phyloP scores from a whole-genome alignment of 2,113 vertebrate species.

The Gopherus flavomarginatus region DNA sequence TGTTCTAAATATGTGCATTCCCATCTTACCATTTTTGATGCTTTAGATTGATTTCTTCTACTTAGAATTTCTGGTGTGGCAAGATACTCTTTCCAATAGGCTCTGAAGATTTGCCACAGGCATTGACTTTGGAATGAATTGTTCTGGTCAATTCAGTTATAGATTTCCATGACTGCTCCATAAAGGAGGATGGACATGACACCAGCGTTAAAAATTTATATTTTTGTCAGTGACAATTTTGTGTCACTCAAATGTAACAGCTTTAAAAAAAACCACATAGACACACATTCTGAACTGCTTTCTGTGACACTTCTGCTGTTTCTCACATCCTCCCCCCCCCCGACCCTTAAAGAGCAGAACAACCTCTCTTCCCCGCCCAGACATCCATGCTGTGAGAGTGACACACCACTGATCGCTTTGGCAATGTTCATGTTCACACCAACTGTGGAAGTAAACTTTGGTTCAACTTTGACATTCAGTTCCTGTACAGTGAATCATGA shows the following conservation, averaged over 20 bases:
- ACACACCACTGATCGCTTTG: conserved; percentile 42
- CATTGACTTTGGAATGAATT: not conserved
- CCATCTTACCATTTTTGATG: not conserved
- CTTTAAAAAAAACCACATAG: not conserved
- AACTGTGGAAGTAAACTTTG: conserved; percentile 65
- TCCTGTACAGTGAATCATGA: conserved; percentile 69
- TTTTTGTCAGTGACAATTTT: not conserved
- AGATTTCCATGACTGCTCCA: not conserved
- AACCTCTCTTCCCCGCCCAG: conserved; percentile 30
- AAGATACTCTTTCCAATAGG: not conserved
- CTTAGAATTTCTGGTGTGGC: not conserved
- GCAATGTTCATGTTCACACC: conserved; percentile 47
- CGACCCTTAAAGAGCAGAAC: not conserved
- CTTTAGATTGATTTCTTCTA: not conserved
- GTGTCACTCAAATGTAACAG: not conserved
- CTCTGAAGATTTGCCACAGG: not conserved
- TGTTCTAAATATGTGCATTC: not conserved
- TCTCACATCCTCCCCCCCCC: not conserved
- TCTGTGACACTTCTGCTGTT: not conserved
- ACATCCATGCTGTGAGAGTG: conserved; percentile 48
- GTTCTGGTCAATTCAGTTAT: not conserved
- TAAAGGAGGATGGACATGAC: not conserved
- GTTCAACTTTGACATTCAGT: conserved; percentile 82
- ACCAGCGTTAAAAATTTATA: not conserved
- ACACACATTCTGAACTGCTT: not conserved